phyloP scores from a whole-genome alignment of 2,113 vertebrate genomes.

The Scomber japonicus region DNA sequence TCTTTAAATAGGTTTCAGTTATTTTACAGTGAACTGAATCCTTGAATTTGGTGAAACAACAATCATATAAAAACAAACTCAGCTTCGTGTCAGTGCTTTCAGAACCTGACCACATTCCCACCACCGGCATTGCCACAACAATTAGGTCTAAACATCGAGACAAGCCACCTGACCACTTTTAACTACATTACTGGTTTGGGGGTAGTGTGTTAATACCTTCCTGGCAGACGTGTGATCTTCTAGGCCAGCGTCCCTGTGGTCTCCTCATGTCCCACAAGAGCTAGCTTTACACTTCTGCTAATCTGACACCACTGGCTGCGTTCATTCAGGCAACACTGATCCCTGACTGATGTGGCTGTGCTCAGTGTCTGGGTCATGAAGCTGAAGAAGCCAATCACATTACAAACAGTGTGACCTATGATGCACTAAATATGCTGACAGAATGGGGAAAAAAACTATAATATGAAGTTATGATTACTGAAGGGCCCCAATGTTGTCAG shows the following conservation, averaged over 20 bases:
- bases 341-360: constrained; percentile 48
- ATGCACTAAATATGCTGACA: not conserved
- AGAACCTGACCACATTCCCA: constrained; percentile 13
- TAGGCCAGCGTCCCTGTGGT: constrained; percentile 32
- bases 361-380: constrained; percentile 52
- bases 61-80: no score
- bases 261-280: constrained; percentile 17
- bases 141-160: constrained; percentile 12
- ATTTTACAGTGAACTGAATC: no score
- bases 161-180: constrained; percentile 45
- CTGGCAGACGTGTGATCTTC: constrained; percentile 19
- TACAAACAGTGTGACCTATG: constrained; percentile 1
- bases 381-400: constrained; percentile 24
- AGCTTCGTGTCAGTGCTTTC: not conserved
- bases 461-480: no score
- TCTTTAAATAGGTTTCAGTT: no score
- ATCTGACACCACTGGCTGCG: constrained; percentile 67
- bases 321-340: constrained; percentile 55
- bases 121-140: constrained; percentile 9
- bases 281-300: constrained; percentile 38
- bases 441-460: not conserved
- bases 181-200: constrained; percentile 44
- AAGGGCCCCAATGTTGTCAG: no score
- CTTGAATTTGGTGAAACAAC: no score
- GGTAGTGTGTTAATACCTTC: constrained; percentile 50